Conservation (phyloP, 2,113 vertebrate species). For the Myiagra hebetior region DNA sequence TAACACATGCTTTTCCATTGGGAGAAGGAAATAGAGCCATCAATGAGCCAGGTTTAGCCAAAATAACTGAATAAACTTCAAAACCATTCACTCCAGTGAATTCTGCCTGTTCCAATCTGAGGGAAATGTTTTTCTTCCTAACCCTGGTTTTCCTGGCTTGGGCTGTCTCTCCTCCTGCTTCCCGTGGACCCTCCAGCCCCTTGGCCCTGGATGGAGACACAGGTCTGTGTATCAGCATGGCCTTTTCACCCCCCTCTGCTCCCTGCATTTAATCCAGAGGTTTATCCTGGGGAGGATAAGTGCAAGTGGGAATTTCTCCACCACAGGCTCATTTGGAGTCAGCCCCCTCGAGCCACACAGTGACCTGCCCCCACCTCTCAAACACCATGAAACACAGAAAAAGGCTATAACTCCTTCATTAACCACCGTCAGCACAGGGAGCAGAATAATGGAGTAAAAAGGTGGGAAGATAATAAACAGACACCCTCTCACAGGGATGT, state of each 20-base stretch:
- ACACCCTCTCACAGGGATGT: background rate
- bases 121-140: background rate
- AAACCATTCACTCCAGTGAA: background rate
- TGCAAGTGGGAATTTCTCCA: background rate
- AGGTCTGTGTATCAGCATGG: accelerated
- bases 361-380: background rate
- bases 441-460: background rate
- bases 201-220: background rate
- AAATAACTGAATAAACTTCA: background rate
- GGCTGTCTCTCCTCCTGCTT: background rate
- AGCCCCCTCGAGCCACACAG: accelerated
- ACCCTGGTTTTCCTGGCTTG: background rate
- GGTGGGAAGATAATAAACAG: slow-evolving; percentile 31
- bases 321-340: accelerated
- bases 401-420: background rate
- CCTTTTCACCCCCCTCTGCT: background rate
- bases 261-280: background rate
- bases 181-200: background rate
- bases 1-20: background rate
- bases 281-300: background rate
- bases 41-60: background rate
- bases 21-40: background rate
- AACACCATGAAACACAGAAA: background rate
- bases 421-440: background rate
- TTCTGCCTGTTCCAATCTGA: background rate